Evolutionary conservation across 2,113 vertebrate species (phyloP), one percentile per base, ranked within the genome.

Genomic region (Scomber scombrus): DNA sequence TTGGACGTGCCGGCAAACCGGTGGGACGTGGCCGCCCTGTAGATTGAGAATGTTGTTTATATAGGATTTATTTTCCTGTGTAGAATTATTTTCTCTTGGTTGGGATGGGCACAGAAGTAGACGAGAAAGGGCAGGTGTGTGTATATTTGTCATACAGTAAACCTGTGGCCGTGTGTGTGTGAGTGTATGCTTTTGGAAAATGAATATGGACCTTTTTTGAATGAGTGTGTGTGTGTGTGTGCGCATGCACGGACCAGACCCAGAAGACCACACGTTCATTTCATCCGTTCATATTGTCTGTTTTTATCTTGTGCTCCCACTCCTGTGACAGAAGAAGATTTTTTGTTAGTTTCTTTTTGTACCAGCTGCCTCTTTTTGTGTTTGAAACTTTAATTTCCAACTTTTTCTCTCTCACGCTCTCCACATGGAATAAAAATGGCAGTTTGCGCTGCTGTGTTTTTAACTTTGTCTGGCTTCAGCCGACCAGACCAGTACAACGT

Each of bases 31-130:
- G 73, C 57, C 16, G 57, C 67, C 85, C 70, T 86, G 81, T 90
- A 92, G 89, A 85, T 88, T 51, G 78, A 89, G 85, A 92, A 89
- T 88, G 91, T 89, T 85, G 87, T 93, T 93, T 90, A 89, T 90
- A 90, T 67, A 86, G 85, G 88, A 91, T 81, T 90, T 88, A 82
- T 90, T 87, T 89, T 92, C 88, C 81, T 91, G 85, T 92, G 78
- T 88, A 87, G 81, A 89, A 83, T 85, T 84, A 90, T 87, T 90
- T 88, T 90, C 72, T 81, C 77, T 88, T 45, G 19, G 61, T 88
- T 85, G 84, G 84, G 82, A 78, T 66, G 80, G 89, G 75, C 84
- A 78, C 83, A 76, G 75, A 71, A 61, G 67, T 49, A 56, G 64
- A 64, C 80, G 52, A 76, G 91, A 80, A 81, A 74, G 65, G 80